Evolutionary conservation across 2,888 invertebrate genomes (phyloP), one percentile per base, ranked within the genome.

Genomic region (Rhagonycha lutea): DNA sequence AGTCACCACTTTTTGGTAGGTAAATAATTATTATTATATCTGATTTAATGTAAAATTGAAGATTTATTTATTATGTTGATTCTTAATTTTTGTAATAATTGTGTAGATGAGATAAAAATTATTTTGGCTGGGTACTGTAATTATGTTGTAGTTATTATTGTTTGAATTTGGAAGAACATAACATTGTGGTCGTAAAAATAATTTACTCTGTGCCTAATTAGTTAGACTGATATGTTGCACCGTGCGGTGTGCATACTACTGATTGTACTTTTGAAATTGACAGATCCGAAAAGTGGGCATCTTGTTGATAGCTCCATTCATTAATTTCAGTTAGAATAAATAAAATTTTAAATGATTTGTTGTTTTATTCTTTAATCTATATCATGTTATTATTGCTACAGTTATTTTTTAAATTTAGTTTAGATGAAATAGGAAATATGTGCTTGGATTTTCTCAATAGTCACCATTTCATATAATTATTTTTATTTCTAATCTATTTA

Each of bases 221-320:
- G 84, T 86, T 86, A 86, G 79, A 81, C 80, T 81, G 80, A 79
- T 74, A 75, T 73, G 63, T 70, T 76, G 76, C 79, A 77, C 69
- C 69, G 28, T 74, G 73, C 70, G 79, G 80, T 81, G 81, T 80
- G 72, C 63, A 26, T 65, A 65, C 63, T 65, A 65, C 75, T 75
- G 78, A 82, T 81, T 82, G 81, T 82, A 82, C 75, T 75, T 65
- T 78, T 78, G 78, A 71, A 77, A 79, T 70, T 76, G 79, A 78
- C 76, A 77, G 86, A 87, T 87, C 87, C 86, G 87, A 86, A 86
- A 82, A 86, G 87, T 87, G 87, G 87, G 86, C 86, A 76, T 83
- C 84, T 84, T 86, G 86, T 87, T 86, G 86, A 87, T 86, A 87
- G 85, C 83, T 86, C 84, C 84, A 85, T 85, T 84, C 85, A 86